Evolutionary conservation across 2,797 vertebrate genomes (phyloP), one percentile per base, ranked within the genome.

Genomic region (Tapirus indicus): DNA sequence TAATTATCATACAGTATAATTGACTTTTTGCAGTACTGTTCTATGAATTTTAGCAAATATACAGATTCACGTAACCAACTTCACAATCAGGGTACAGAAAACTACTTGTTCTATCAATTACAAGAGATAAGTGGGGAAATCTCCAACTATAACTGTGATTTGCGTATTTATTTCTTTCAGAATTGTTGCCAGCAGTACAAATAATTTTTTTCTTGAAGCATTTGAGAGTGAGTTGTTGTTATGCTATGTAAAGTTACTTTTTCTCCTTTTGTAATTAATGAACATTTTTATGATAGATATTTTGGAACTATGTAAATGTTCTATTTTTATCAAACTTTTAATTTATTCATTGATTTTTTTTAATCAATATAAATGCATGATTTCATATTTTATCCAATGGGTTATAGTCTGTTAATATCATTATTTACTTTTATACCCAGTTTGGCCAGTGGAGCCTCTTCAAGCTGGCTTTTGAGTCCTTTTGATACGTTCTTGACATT

Each of bases 11-110:
- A 38, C 5, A 72, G 54, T 69, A 71, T 60, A 80, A 58, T 17
- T 87, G 41, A 71, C 7, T 80, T 88, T 86, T 80, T 94, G n/a
- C 27, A 71, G n/a, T 80, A 60, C 27, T 88, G n/a, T 80, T 62
- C 27, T 86, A 20, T 77, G 29, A 78, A 58, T 68, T 56, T 68
- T 58, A 86, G 62, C 47, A 85, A 93, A 86, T 68, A 93, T 68
- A 29, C 38, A 85, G 47, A 44, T 41, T 56, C 16, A 27, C 49
- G 68, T 56, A 64, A 18, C 54, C n/a, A 74, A 38, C 4, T 10
- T 74, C 54, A 88, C 38, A 60, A 68, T 44, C 35, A 68, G 29
- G 35, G 29, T 49, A 82, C 16, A 60, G n/a, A 71, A 82, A 44
- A 75, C 52, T 91, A 60, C 41, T 74, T 94, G 3, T 87, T 58